Conservation (phyloP, 2,113 vertebrate genomes). For the Narcine bancroftii region DNA sequence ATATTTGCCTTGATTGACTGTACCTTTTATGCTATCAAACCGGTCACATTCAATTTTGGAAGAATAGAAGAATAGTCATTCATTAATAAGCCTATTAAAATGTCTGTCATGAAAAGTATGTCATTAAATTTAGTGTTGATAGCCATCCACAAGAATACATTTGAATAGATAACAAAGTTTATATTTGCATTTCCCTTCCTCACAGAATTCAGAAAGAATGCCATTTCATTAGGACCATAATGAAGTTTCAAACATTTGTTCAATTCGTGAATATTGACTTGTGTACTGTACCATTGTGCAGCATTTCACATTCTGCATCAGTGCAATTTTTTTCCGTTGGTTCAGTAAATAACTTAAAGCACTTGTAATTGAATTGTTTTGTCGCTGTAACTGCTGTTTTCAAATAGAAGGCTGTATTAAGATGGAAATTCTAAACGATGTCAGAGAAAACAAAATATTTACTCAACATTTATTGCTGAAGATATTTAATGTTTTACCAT, state of each 20-base stretch:
- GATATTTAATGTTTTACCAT: too few relatives aligned
- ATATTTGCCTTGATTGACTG: neutral
- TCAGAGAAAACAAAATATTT: neutral
- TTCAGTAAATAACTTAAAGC: too few relatives aligned
- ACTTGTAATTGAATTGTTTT: neutral
- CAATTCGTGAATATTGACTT: neutral
- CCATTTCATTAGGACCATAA: conserved; percentile 7
- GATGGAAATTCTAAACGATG: neutral
- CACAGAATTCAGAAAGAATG: neutral
- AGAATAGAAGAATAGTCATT: neutral
- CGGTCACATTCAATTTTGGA: neutral
- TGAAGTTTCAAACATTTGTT: neutral
- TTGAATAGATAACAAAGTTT: conserved; percentile 18
- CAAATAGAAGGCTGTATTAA: neutral
- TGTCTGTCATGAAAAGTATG: neutral
- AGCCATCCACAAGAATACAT: neutral
- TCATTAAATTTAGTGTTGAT: neutral
- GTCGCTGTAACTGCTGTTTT: neutral
- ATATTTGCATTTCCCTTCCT: conserved; percentile 14
- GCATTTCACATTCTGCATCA: too few relatives aligned
- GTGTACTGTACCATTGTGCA: neutral
- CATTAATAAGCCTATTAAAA: conserved; percentile 14
- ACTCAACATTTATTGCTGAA: neutral
- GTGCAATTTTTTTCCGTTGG: too few relatives aligned
- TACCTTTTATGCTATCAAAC: conserved; percentile 1